Evolutionary conservation across 2,797 vertebrate species (phyloP).

Genomic region (Rhinophrynus dorsalis): DNA sequence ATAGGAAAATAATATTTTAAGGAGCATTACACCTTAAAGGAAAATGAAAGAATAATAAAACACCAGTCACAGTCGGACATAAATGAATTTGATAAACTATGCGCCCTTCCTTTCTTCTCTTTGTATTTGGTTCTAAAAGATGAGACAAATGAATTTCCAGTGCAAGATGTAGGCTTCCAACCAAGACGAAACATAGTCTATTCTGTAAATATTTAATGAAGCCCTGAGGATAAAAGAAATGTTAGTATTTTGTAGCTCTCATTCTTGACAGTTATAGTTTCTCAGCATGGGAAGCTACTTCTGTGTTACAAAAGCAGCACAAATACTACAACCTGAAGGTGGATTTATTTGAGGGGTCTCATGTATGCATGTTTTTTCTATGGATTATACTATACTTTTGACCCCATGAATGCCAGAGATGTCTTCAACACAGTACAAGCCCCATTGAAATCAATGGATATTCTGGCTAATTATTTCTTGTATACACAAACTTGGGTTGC

Average conservation of each 20-base stretch:
- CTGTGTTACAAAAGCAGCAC: constrained; percentile 3
- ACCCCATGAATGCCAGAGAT: too few relatives aligned
- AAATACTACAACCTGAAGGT: background rate
- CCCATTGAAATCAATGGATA: too few relatives aligned
- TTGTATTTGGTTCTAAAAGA: constrained; percentile 1
- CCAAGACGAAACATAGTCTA: constrained; percentile 29
- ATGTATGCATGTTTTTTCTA: too few relatives aligned
- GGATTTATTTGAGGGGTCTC: background rate
- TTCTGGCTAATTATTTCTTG: too few relatives aligned
- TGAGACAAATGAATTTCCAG: constrained; percentile 17
- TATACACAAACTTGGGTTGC: too few relatives aligned
- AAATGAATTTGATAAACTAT: background rate
- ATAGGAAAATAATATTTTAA: background rate
- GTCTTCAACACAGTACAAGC: too few relatives aligned
- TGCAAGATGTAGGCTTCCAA: constrained; percentile 20
- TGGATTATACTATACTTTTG: too few relatives aligned
- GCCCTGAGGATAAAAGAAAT: constrained; percentile 35
- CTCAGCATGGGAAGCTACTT: constrained; percentile 6
- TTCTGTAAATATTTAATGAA: too few relatives aligned
- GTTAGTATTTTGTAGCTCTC: constrained; percentile 31
- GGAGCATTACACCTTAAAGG: background rate
- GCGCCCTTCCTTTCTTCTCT: background rate
- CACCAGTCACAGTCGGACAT: background rate
- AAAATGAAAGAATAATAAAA: background rate
- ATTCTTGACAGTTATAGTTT: constrained; percentile 12